Evolutionary conservation across 1,140 invertebrate species (phyloP), one percentile per base, ranked within the genome.

Genomic region (Hylaeus volcanicus): DNA sequence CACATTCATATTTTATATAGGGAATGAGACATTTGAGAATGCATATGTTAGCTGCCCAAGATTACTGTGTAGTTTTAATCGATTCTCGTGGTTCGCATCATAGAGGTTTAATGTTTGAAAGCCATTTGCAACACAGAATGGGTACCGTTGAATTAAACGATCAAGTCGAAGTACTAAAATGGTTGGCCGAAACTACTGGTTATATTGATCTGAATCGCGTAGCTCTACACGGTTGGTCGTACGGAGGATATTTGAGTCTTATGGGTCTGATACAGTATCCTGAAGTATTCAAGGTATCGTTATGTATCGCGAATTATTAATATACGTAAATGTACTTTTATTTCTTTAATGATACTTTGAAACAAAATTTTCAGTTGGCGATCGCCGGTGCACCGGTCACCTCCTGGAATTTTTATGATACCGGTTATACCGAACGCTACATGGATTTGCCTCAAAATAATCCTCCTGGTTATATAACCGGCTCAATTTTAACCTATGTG

Each of bases 181-280:
- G 96, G 95, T 93, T 99, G n/a, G 96, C 97, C 0, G 95, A 97
- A 86, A 96, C 96, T 81, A 95, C 96, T 11, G 96, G 96, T 56
- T 99, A 96, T 88, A 98, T 99, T 81, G 99, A 99, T 92, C 95
- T 99, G 93, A 95, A 95, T 83, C 95, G 99, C 74, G 96, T 99
- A 1, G 99, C 97, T 5, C 98, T 99, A 86, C 98, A 99, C 91
- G 99, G 99, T 6, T 99, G 99, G 99, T 99, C 98, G 65, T 99
- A 99, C 91, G 99, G 98, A 51, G 97, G 97, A 39, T 98, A 98
- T 93, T 94, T 98, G 4, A 97, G 96, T 88, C 94, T 98, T 45
- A 97, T 98, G 95, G 97, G 96, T 4, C 92, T 98, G 37, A 96
- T 96, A 85, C 97, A 97, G 66, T 95, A 96, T 92, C 96, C 97